Percentiles rank a stretch among this genome's conserved stretches.
Conservation (phyloP, 2,797 vertebrate species). For the Apogon hyalosoma region DNA sequence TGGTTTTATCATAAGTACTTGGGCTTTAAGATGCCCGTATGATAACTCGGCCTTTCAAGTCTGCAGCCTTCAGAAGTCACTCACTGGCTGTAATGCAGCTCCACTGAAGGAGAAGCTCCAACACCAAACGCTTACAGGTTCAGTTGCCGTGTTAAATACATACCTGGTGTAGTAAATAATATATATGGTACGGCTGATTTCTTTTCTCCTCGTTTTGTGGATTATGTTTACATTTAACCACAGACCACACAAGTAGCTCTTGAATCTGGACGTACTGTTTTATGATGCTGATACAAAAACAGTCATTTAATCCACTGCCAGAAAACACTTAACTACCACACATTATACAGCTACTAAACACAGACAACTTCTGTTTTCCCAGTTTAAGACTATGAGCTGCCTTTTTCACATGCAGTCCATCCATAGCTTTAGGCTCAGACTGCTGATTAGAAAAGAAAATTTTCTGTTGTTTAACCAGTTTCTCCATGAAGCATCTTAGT, state of each 20-base stretch:
- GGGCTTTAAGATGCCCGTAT: constrained; percentile 65
- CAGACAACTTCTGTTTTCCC: neutral
- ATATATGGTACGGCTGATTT: constrained; percentile 19
- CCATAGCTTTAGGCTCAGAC: constrained; percentile 2
- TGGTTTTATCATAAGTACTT: constrained; percentile 51
- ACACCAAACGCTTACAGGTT: constrained; percentile 21
- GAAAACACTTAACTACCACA: neutral
- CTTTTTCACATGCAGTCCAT: constrained; percentile 3
- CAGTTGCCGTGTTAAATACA: constrained; percentile 35
- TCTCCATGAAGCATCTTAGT: neutral
- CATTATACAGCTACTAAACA: constrained; percentile 16
- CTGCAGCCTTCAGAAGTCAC: constrained; percentile 65
- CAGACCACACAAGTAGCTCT: constrained; percentile 23
- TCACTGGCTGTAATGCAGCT: constrained; percentile 56
- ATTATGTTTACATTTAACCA: constrained; percentile 12
- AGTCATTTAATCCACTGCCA: constrained; percentile 12
- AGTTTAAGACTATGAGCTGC: neutral
- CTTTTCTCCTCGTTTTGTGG: constrained; percentile 1
- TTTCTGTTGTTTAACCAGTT: neutral
- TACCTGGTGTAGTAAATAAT: constrained; percentile 11
- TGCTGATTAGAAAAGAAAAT: constrained; percentile 2
- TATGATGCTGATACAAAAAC: constrained; percentile 14
- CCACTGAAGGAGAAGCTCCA: constrained; percentile 25
- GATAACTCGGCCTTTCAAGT: constrained; percentile 71
- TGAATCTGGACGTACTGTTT: constrained; percentile 17